Evolutionary conservation across 2,888 invertebrate species (phyloP).

Genomic region (Lacanobia oleracea): DNA sequence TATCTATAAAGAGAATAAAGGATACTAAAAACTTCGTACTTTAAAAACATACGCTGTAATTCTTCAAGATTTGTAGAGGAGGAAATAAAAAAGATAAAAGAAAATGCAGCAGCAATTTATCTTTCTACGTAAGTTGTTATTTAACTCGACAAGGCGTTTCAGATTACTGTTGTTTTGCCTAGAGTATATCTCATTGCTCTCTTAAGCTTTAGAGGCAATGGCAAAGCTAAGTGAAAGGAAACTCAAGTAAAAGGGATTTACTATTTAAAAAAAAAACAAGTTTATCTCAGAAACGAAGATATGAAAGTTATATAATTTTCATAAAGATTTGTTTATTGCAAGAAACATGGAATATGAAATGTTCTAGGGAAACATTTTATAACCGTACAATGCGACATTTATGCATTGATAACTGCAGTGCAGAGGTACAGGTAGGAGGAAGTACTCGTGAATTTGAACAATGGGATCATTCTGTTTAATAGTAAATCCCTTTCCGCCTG

Average conservation of each 20-base stretch:
- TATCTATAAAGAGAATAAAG: not conserved
- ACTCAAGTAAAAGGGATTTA: no score
- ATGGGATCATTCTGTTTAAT: no score
- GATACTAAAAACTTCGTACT: constrained; percentile 7
- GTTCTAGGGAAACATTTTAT: not conserved
- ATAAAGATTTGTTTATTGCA: not conserved
- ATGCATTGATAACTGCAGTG: no score
- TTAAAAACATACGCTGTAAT: constrained; percentile 19
- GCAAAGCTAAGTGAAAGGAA: not conserved
- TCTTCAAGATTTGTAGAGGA: constrained; percentile 14
- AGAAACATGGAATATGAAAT: not conserved
- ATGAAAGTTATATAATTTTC: not conserved
- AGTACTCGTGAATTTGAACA: no score
- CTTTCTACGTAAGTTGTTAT: constrained; percentile 33
- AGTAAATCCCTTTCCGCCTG: no score
- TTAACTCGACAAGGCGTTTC: constrained; percentile 25
- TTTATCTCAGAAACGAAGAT: not conserved
- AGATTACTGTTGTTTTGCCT: constrained; percentile 11
- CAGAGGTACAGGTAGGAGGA: no score
- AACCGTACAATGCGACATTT: no score
- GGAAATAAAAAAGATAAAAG: constrained; percentile 21
- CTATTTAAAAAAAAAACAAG: no score
- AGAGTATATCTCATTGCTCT: not conserved
- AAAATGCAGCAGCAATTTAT: constrained; percentile 37
- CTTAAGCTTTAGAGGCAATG: not conserved